phyloP scores from a whole-genome alignment of 2,797 vertebrate species.

The Margarornis squamiger region DNA sequence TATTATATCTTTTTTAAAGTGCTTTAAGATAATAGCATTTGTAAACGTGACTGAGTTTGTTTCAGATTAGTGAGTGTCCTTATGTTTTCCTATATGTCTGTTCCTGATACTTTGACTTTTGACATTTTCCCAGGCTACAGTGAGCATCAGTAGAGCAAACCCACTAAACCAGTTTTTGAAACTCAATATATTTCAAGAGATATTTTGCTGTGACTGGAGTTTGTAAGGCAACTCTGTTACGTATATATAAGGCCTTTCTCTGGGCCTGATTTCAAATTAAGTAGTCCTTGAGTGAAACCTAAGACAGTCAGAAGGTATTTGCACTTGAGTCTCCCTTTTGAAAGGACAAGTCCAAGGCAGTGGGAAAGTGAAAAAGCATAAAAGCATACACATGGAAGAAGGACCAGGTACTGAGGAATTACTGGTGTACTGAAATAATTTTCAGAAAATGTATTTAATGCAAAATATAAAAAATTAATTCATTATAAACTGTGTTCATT shows the following conservation, averaged over 20 bases:
- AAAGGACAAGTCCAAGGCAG: not conserved
- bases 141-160: not conserved
- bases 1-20: not conserved
- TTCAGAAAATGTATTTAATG: not conserved
- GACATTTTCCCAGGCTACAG: not conserved
- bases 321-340: not conserved
- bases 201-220: not conserved
- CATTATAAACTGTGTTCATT: fast-evolving
- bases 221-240: not conserved
- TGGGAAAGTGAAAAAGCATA: not conserved
- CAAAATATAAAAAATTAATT: not conserved
- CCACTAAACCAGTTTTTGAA: not conserved
- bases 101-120: not conserved
- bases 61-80: not conserved
- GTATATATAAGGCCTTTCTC: not conserved
- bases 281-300: not conserved
- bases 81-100: not conserved
- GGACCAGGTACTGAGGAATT: not conserved
- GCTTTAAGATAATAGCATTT: not conserved
- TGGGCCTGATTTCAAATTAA: not conserved
- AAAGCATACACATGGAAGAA: not conserved
- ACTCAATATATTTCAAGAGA: not conserved
- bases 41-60: not conserved
- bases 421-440: not conserved
- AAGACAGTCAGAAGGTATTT: not conserved